Evolutionary conservation across 2,888 invertebrate species (phyloP).

Genomic region (Homarus gammarus): DNA sequence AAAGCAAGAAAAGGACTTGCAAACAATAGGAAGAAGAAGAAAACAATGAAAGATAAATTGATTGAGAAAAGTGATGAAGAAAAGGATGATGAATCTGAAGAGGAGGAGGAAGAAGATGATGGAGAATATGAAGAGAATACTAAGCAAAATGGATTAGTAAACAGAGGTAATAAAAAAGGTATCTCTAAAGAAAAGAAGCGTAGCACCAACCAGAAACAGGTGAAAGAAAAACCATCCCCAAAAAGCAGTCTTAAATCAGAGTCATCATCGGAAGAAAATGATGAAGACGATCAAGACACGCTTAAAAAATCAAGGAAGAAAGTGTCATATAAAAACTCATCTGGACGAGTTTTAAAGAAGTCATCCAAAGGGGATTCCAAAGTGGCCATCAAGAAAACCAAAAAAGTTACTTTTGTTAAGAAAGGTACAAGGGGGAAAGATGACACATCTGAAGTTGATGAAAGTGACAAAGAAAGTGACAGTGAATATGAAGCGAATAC

Average conservation of each 20-base stretch:
- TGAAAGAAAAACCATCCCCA: conserved; percentile 16
- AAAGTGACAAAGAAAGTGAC: conserved; percentile 68
- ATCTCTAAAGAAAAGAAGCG: conserved; percentile 1
- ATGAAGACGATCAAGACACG: conserved; percentile 44
- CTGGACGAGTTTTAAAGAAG: conserved; percentile 44
- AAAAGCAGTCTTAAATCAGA: conserved; percentile 51
- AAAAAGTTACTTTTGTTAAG: conserved; percentile 61
- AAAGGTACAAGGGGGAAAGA: conserved; percentile 32
- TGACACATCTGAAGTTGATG: conserved; percentile 61
- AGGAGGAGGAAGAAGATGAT: conserved; percentile 43
- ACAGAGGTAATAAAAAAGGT: conserved; percentile 23
- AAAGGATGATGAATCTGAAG: conserved; percentile 52
- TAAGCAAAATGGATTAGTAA: conserved; percentile 20
- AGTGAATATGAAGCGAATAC: conserved; percentile 58
- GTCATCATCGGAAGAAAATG: conserved; percentile 62
- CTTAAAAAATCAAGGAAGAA: conserved; percentile 52
- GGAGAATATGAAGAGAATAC: conserved; percentile 44
- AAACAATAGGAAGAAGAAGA: conserved; percentile 26
- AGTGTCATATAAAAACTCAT: neutral
- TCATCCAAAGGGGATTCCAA: conserved; percentile 53
- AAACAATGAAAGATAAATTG: conserved; percentile 10
- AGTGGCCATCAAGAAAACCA: conserved; percentile 37
- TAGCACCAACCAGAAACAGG: neutral
- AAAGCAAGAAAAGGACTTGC: conserved; percentile 23
- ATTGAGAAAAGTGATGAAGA: conserved; percentile 53